phyloP scores from a whole-genome alignment of 2,888 invertebrate species.

The Andrena praecox region DNA sequence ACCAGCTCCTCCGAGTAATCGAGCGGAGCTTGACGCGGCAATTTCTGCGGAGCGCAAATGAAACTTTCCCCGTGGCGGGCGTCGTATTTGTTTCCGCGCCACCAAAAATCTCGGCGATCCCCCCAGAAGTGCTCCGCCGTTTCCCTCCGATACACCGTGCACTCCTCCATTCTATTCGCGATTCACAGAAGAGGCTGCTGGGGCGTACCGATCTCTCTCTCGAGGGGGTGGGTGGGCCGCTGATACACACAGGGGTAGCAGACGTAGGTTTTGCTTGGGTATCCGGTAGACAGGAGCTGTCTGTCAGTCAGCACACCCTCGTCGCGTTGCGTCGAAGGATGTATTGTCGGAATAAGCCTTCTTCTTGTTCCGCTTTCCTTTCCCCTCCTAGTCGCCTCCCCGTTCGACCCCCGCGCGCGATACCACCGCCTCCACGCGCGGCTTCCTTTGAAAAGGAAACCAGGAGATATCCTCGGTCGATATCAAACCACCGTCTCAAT shows the following conservation, averaged over 20 bases:
- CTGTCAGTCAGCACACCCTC: constrained; percentile 72
- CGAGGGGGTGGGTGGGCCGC: constrained; percentile 9
- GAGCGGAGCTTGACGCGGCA: not conserved
- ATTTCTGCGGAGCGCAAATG: not conserved
- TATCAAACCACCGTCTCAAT: constrained; percentile 79
- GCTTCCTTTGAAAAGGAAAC: constrained; percentile 71
- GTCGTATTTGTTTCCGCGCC: not conserved
- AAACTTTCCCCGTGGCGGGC: not conserved
- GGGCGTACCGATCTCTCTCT: constrained; percentile 34
- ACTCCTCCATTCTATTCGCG: constrained; percentile 26
- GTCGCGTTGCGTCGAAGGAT: constrained; percentile 72
- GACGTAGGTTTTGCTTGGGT: constrained; percentile 75
- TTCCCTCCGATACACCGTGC: constrained; percentile 34
- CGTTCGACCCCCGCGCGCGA: constrained; percentile 27
- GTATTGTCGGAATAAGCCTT: constrained; percentile 80
- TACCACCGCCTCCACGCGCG: constrained; percentile 37
- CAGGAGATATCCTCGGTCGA: constrained; percentile 73
- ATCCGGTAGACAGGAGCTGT: constrained; percentile 81
- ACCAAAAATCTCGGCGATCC: constrained; percentile 28
- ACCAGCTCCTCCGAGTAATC: not conserved
- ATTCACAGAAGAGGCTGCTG: constrained; percentile 32
- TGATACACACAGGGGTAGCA: constrained; percentile 55
- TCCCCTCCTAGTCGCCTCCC: constrained; percentile 6
- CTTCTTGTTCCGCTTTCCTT: constrained; percentile 59
- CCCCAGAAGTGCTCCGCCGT: not conserved